Evolutionary conservation across 2,113 vertebrate genomes (phyloP).

Genomic region (Origma solitaria): DNA sequence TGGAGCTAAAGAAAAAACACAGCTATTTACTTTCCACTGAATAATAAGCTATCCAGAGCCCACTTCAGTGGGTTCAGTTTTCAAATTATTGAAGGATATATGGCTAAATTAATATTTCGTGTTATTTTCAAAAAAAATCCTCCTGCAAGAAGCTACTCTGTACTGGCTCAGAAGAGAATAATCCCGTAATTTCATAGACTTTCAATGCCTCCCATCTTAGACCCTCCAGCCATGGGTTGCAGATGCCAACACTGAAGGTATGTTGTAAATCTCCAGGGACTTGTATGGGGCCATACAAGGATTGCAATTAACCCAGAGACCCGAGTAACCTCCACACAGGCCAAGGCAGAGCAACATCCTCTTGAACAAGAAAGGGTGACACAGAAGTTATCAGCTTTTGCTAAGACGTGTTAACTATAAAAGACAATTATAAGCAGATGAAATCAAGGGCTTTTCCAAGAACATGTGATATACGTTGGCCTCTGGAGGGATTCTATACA

Average conservation of each 20-base stretch:
- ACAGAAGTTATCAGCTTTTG: not conserved
- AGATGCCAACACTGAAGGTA: not conserved
- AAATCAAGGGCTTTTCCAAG: not conserved
- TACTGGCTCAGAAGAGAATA: not conserved
- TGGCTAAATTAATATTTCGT: not conserved
- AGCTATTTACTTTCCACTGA: not conserved
- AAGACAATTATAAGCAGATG: not conserved
- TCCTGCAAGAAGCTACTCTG: not conserved
- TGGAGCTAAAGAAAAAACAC: not conserved
- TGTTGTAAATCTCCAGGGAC: not conserved
- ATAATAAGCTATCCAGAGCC: not conserved
- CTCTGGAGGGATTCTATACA: not conserved
- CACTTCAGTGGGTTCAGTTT: not conserved
- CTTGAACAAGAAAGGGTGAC: not conserved
- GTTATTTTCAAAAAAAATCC: not conserved
- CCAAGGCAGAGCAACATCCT: not conserved
- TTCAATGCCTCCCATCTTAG: not conserved
- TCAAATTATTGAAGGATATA: not conserved
- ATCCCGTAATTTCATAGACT: not conserved
- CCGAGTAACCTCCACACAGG: not conserved
- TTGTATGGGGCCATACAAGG: not conserved
- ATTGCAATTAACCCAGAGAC: not conserved
- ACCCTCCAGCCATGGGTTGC: not conserved
- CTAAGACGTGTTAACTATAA: not conserved
- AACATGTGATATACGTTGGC: not conserved